These are phyloP conservation scores for Pogoniulus pusillus DNA, from an alignment of 2,797 vertebrate species.

Conservation along the genomic window DNA sequence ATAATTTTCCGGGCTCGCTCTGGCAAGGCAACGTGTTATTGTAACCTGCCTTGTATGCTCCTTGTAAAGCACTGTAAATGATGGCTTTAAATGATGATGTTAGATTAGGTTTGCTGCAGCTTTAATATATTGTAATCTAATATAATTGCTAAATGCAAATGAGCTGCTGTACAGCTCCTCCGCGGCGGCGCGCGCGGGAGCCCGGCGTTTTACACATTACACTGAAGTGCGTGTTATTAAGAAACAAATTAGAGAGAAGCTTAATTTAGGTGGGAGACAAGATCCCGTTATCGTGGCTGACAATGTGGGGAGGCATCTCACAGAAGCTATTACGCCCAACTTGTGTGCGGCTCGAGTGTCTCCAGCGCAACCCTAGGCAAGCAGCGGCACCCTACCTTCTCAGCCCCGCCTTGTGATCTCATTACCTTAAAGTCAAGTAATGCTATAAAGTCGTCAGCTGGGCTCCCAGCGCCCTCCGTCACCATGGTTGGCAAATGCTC, in stretches of 20 bases:
- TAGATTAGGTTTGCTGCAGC: conserved; percentile 76
- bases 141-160: conserved; percentile 82
- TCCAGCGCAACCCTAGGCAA: background rate
- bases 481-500: background rate
- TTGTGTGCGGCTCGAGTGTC: background rate
- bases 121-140: conserved; percentile 78
- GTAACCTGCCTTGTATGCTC: conserved; percentile 71
- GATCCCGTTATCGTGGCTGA: conserved; percentile 18
- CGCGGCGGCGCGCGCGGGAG: conserved; percentile 72
- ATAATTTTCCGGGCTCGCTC: conserved; percentile 55
- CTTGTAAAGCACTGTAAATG: conserved; percentile 71
- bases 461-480: background rate
- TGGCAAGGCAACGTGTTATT: conserved; percentile 45
- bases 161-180: conserved; percentile 69
- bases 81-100: conserved; percentile 76
- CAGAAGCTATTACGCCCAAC: background rate
- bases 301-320: background rate
- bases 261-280: conserved; percentile 73
- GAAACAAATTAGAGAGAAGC: conserved; percentile 77
- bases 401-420: background rate
- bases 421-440: background rate
- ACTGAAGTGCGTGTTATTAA: conserved; percentile 74
- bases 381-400: background rate
- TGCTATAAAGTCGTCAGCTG: background rate
- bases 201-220: conserved; percentile 73